Percentiles rank a stretch among this genome's conserved stretches.
These are phyloP conservation scores for Sebastes iracundus DNA, from an alignment of 2,797 vertebrate species.

Conservation along the genomic window DNA sequence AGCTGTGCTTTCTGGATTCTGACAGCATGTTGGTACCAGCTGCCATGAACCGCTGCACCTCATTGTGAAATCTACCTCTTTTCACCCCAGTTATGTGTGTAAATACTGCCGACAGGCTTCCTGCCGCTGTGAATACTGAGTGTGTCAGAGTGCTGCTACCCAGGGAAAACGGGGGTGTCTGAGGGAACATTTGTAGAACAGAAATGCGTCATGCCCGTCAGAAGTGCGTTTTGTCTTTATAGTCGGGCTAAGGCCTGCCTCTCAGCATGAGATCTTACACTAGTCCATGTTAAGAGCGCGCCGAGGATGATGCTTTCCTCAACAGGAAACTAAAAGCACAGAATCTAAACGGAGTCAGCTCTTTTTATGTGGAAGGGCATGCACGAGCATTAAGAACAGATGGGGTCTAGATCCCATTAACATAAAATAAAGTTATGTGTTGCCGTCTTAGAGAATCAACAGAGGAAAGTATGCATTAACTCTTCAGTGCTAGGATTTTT, in stretches of 20 bases:
- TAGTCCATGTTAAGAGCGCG: conserved; percentile 18
- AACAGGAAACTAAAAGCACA: conserved; percentile 8
- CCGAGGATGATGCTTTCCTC: conserved; percentile 17
- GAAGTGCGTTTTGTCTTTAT: conserved; percentile 65
- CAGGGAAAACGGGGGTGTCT: conserved; percentile 54
- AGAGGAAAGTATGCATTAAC: background rate
- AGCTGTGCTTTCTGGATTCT: conserved; percentile 40
- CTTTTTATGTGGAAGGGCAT: conserved; percentile 14
- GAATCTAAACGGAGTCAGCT: conserved; percentile 9
- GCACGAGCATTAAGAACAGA: background rate
- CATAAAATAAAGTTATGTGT: conserved; percentile 6
- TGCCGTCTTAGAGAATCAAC: background rate
- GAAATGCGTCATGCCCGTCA: conserved; percentile 67
- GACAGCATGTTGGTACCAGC: conserved; percentile 57
- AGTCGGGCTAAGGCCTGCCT: conserved; percentile 43
- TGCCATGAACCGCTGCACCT: conserved; percentile 70
- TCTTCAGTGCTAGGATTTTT: background rate
- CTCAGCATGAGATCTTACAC: conserved; percentile 43
- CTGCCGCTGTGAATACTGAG: conserved; percentile 66
- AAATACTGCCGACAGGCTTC: conserved; percentile 73
- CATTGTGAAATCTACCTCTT: conserved; percentile 73
- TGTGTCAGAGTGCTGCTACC: conserved; percentile 63
- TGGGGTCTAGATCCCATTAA: background rate
- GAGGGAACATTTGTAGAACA: conserved; percentile 64
- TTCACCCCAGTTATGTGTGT: conserved; percentile 76